phyloP scores from a whole-genome alignment of 2,113 vertebrate species.

The Caloenas nicobarica region DNA sequence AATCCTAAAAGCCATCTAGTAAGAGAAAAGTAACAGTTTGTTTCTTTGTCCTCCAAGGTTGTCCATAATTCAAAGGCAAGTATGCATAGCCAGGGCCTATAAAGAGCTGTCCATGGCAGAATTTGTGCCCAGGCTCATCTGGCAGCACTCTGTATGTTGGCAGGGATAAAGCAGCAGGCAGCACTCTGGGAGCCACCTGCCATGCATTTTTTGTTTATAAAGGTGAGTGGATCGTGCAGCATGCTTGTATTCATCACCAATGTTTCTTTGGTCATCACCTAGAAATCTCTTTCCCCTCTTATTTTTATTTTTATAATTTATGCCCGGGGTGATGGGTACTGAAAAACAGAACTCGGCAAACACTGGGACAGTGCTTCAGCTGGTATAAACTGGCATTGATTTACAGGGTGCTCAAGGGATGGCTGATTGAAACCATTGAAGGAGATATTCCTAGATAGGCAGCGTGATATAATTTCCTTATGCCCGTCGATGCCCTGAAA shows the following conservation, averaged over 20 bases:
- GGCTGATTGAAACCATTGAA: not conserved
- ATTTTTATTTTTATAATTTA: not conserved
- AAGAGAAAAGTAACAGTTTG: not conserved
- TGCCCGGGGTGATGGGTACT: not conserved
- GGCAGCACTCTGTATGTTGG: not conserved
- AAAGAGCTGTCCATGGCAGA: not conserved
- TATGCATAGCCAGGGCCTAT: not conserved
- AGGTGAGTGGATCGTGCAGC: not conserved
- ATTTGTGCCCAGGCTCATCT: not conserved
- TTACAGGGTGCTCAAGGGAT: fast-evolving
- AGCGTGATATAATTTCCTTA: not conserved
- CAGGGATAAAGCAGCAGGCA: not conserved
- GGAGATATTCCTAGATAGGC: not conserved
- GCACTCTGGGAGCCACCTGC: not conserved
- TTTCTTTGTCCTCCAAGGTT: not conserved
- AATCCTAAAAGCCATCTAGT: not conserved
- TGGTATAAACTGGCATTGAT: not conserved
- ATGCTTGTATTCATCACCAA: not conserved
- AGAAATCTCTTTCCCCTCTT: not conserved
- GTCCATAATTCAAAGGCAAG: not conserved
- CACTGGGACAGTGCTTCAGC: not conserved
- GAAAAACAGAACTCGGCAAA: not conserved
- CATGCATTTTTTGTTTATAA: not conserved
- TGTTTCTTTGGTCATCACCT: not conserved
- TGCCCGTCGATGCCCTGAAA: not conserved